Conservation (phyloP, 2,797 vertebrate species). For the Buceros bicornis region DNA sequence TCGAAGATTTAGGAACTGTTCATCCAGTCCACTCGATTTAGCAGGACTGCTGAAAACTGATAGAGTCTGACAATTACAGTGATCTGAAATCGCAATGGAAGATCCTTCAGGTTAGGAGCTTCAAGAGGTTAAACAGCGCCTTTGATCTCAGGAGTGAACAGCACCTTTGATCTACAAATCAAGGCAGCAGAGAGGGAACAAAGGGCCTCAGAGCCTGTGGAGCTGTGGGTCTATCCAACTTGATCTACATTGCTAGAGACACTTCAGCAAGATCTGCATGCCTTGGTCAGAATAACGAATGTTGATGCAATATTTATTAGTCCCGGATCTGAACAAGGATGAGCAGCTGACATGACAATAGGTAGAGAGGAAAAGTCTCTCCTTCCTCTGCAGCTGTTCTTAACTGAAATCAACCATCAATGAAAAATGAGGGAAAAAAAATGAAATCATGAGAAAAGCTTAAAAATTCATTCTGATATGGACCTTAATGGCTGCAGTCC, state of each 20-base stretch:
- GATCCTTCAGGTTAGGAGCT: slow-evolving; percentile 45
- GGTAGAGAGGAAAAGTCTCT: neutral
- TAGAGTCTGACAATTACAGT: slow-evolving; percentile 51
- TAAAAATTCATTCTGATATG: neutral
- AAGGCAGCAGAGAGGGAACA: slow-evolving; percentile 25
- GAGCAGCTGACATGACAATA: neutral
- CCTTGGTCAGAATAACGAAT: slow-evolving; percentile 7
- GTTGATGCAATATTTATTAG: neutral
- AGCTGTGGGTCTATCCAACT: neutral
- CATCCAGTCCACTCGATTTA: neutral
- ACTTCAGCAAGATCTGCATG: neutral
- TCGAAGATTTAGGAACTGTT: neutral
- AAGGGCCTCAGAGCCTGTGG: neutral
- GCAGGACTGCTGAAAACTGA: slow-evolving; percentile 11
- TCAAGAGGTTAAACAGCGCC: slow-evolving; percentile 71
- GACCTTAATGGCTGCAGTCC: neutral
- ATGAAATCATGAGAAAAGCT: neutral
- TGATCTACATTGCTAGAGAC: slow-evolving; percentile 50
- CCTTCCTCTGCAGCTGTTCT: neutral
- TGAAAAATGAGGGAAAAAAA: neutral
- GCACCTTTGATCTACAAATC: slow-evolving; percentile 73
- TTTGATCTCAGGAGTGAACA: slow-evolving; percentile 64
- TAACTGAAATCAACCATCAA: neutral
- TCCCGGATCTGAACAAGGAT: neutral
- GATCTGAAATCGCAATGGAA: slow-evolving; percentile 54